Base-by-base conservation (phyloP, 1,140 invertebrate genomes). In the Heliothis virescens region DNA sequence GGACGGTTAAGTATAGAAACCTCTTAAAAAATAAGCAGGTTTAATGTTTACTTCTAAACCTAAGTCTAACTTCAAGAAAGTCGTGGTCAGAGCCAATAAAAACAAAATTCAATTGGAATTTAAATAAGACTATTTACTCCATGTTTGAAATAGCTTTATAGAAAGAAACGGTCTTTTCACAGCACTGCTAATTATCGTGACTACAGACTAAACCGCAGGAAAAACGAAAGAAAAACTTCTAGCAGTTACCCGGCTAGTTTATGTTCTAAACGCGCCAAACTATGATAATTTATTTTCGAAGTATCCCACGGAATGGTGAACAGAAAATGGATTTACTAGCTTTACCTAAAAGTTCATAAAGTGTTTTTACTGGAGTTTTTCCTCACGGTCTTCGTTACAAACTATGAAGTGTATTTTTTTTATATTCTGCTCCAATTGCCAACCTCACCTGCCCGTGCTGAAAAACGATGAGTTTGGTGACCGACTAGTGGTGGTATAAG, bases 251-350 rank as follows among this genome's bases (percentile, higher is more conserved):
- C 48, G 18, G 47, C 5, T 53, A 69, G 48, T 69, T 69, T 29
- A 69, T 69, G 65, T 18, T 69, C 65, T 69, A 69, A 69, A 50
- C 41, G 65, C 21, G 48, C 48, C 18, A 26, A 69, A 69, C 65
- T 69, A 69, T 69, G 18, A 53, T 69, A 53, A 69, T 69, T 69
- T 69, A 69, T 69, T 69, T 69, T 69, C 48, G 5, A 69, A 69
- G 21, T 52, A 52, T 52, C 65, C 26, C 48, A 50, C 41, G 16
- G 65, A 48, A 15, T 52, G 13, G 21, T 2, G 47, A 52, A 69
- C 21, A 53, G 21, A 26, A 69, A 52, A 29, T 48, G n/a, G n/a
- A 18, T 13, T 48, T 48, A 18, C 9, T 13, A 34, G 13, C n/a
- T 65, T 34, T 62, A 34, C 13, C 26, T 63, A 59, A n/a, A n/a